phyloP scores from a whole-genome alignment of 64 coral and sea anemone genomes.

The Stichodactyla mertensii region DNA sequence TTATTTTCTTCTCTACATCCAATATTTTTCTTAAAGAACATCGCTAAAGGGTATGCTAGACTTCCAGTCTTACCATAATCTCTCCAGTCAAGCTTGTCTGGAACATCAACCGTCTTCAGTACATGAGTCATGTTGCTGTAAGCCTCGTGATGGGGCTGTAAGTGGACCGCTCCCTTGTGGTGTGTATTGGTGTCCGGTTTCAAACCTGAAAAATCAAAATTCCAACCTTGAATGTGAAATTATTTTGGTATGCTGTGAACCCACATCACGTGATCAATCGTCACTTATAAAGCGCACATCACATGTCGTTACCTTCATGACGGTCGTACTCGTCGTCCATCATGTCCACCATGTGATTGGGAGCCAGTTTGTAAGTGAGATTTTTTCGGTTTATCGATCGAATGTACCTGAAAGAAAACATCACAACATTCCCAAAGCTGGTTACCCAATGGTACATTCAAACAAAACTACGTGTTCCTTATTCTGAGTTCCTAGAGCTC shows the following conservation, averaged over 20 bases:
- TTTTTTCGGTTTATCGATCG: conserved; percentile 85
- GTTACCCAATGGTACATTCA: no score
- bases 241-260: no score
- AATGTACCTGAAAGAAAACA: conserved; percentile 62
- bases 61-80: conserved; percentile 52
- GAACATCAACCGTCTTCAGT: conserved; percentile 62
- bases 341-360: conserved; percentile 82
- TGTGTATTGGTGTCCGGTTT: conserved; percentile 52
- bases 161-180: conserved; percentile 57
- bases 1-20: no score
- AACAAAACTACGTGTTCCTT: no score
- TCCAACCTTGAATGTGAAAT: neutral
- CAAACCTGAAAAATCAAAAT: conserved; percentile 20
- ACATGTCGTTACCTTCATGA: conserved; percentile 45
- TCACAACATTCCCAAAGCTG: neutral
- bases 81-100: conserved; percentile 82
- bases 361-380: conserved; percentile 72
- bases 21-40: no score
- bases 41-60: neutral
- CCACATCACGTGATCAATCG: neutral
- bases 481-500: no score
- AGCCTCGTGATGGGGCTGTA: conserved; percentile 58
- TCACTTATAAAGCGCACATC: neutral
- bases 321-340: conserved; percentile 74
- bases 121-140: conserved; percentile 73